Evolutionary conservation across 2,888 invertebrate species (phyloP).

Genomic region (Notodonta ziczac): DNA sequence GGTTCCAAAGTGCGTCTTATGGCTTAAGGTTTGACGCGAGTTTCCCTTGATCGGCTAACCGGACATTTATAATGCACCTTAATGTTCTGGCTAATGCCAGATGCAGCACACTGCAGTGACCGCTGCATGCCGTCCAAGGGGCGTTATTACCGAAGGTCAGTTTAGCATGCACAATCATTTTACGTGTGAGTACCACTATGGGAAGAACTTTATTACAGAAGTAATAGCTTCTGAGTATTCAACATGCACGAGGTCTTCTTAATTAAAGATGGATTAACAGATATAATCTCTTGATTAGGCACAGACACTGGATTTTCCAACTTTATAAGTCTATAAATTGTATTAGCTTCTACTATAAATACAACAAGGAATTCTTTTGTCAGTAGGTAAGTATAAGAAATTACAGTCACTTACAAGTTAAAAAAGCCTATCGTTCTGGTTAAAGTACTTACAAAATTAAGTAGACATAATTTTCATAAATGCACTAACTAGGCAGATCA

Average conservation of each 20-base stretch:
- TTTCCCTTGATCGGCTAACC: constrained; percentile 34
- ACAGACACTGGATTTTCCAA: constrained; percentile 9
- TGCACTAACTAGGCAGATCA: not conserved
- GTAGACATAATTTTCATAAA: not conserved
- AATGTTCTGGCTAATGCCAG: constrained; percentile 54
- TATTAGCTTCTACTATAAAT: constrained; percentile 1
- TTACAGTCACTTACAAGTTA: constrained; percentile 9
- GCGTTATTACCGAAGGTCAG: constrained; percentile 72
- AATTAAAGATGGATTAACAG: no score
- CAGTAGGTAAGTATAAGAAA: constrained; percentile 4
- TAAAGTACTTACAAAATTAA: not conserved
- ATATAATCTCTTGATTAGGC: constrained; percentile 5
- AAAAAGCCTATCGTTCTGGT: not conserved
- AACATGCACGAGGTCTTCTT: not conserved
- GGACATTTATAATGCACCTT: constrained; percentile 44
- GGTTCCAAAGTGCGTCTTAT: constrained; percentile 51
- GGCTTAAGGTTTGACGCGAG: constrained; percentile 40
- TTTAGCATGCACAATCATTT: constrained; percentile 61
- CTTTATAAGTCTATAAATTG: constrained; percentile 15
- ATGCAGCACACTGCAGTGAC: constrained; percentile 59
- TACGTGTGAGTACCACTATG: constrained; percentile 45
- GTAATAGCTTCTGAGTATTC: constrained; percentile 21
- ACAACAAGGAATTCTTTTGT: constrained; percentile 2
- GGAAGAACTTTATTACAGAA: constrained; percentile 48
- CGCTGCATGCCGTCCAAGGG: constrained; percentile 56